Base-by-base conservation (phyloP, 64 coral and sea anemone species). In the Montipora capricornis region DNA sequence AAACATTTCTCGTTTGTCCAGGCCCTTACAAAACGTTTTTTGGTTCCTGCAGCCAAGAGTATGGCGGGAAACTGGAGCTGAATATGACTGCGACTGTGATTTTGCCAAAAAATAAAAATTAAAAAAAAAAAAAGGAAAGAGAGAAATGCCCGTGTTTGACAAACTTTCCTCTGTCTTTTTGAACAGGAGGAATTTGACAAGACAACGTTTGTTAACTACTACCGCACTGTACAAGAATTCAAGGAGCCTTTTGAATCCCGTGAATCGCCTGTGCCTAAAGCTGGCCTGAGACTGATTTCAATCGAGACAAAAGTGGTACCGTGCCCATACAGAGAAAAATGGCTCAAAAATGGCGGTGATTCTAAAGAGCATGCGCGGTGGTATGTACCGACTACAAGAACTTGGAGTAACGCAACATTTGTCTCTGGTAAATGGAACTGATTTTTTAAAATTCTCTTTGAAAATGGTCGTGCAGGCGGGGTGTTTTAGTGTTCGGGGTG, bases 181-280 rank as follows among this genome's bases (percentile, higher is more conserved):
- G 19, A 89, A 16, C 44, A 96, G 95, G 82, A 96, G 1, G 95
- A 96, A 82, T 96, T 96, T 73, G 20, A 81, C 64, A 81, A 74
- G 80, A 96, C 95, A 73, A 96, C 91, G 8, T 90, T 96, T 58
- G 26, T 93, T 20, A 93, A 87, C 55, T 96, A 96, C 50, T 96
- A 81, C 73, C 95, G 95, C n/a, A 93, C 95, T 16, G 55, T 96
- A 6, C 22, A 87, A 9, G 95, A 96, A 77, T 96, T 90, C 80
- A 96, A 93, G 75, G 80, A 93, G 20, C 95, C 91, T 20, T 96
- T 96, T 83, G 60, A 71, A 14, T 70, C 77, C 1, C 8, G 7
- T 17, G 91, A 94, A 24, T 93, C 91, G 2, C 64, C 95, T 11
- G 87, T 96, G 75, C 50, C 61, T 15, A 90, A 87, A 15, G 88